Percentiles rank a stretch among this genome's conserved stretches.
These are phyloP conservation scores for Phenganax marumi DNA, from an alignment of 92 coral and sea anemone genomes.

Conservation along the genomic window DNA sequence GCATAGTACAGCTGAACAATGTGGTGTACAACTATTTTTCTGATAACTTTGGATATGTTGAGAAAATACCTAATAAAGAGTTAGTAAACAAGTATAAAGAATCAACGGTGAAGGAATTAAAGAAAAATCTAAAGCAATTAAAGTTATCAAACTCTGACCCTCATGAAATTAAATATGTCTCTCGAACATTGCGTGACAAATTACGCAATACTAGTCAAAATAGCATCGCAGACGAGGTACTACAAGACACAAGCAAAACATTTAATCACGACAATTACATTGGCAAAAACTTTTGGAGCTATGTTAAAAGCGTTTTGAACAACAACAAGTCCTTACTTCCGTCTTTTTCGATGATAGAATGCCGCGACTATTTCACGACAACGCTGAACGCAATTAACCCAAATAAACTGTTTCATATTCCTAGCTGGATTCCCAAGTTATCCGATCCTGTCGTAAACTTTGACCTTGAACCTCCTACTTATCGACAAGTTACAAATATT, in stretches of 20 bases:
- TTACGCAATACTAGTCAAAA: not conserved
- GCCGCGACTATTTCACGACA: not conserved
- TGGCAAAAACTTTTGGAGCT: not conserved
- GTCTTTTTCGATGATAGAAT: not conserved
- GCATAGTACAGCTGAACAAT: no score
- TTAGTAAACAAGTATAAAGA: not conserved
- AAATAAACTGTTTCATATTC: not conserved
- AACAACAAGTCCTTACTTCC: not conserved
- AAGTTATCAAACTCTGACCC: not conserved
- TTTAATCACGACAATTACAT: not conserved
- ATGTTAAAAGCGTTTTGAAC: not conserved
- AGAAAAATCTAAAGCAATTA: not conserved
- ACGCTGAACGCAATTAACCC: not conserved
- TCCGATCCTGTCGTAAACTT: no score
- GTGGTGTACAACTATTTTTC: no score
- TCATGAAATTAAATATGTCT: not conserved
- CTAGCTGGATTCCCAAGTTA: conserved; percentile 5
- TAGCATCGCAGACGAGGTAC: not conserved
- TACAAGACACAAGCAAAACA: not conserved
- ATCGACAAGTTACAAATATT: no score
- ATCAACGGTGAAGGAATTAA: not conserved
- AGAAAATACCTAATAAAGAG: not conserved
- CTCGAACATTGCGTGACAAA: not conserved
- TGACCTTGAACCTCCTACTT: no score
- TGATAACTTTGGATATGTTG: not conserved